Base-by-base conservation (phyloP, 2,113 vertebrate genomes). In the Brachyhypopomus gauderio region DNA sequence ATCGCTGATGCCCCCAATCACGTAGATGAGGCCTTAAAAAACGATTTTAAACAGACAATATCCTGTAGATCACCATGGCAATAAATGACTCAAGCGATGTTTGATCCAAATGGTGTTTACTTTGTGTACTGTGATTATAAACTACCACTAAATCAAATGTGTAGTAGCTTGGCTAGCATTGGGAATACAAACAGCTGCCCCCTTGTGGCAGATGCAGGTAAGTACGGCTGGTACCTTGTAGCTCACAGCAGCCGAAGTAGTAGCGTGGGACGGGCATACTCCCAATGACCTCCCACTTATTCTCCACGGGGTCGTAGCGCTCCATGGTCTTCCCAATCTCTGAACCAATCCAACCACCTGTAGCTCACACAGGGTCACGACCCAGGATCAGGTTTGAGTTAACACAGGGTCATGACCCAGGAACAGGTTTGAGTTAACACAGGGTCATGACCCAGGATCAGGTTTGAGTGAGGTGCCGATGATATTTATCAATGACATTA, bases 261-360 rank as follows among this genome's bases (percentile, higher is more conserved):
- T 98, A 98, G 17, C 98, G 95, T 7, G 98, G 95, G 81, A 97
- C 87, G 1, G 93, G 92, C 97, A 99, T 98, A 86, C 78, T 95
- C 83, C 96, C 97, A 16, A 98, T 95, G 19, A 97, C 89, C 90
- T 98, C 96, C 98, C 98, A 99, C 63, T 92, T 96, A 82, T 98
- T 99, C 86, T 98, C 96, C 85, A 95, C 96, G 0, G 97, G 96
- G 90, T 99, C 97, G 66, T 95, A 99, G 80, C 97, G 93, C 89
- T 99, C 98, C 92, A 99, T 95, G 38, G 97, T 96, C 55, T 95
- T 96, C 20, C 97, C 97, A n/a, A 99, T 98, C 90, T 99, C 97
- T 22, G 96, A 94, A 83, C 98, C 98, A 73, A 99, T 84, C 97
- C 96, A 99, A 9, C 98, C 98, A 73, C 97, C 97, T 99, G 74